phyloP scores from a whole-genome alignment of 2,113 vertebrate species.

The Mustelus asterias region DNA sequence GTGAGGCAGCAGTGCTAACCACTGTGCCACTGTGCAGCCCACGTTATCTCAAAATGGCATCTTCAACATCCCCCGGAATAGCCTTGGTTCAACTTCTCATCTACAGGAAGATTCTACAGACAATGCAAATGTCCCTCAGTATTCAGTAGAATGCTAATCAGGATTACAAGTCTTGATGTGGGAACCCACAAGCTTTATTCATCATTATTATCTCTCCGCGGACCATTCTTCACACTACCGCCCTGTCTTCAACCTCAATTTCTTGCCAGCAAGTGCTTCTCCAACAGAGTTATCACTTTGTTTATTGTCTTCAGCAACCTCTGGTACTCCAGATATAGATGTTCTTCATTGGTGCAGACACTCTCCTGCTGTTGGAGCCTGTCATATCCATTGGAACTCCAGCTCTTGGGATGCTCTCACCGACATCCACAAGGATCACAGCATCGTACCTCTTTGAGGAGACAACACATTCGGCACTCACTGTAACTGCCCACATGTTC shows the following conservation, averaged over 20 bases:
- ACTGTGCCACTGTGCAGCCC: too few relatives aligned
- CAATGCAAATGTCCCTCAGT: not conserved
- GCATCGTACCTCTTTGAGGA: not conserved
- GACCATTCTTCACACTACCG: not conserved
- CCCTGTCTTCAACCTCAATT: not conserved
- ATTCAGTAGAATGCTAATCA: not conserved
- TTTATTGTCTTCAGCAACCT: not conserved
- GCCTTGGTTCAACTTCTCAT: not conserved
- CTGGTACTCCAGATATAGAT: too few relatives aligned
- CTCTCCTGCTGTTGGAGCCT: not conserved
- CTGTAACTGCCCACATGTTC: not conserved
- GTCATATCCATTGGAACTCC: not conserved
- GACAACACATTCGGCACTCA: not conserved
- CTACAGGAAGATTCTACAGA: not conserved
- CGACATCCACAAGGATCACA: not conserved
- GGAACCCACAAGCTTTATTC: too few relatives aligned
- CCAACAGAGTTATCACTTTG: not conserved
- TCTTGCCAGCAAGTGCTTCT: not conserved
- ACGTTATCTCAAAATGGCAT: not conserved
- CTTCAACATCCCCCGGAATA: not conserved
- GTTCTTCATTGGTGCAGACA: not conserved
- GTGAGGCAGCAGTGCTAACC: too few relatives aligned
- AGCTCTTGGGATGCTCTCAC: not conserved
- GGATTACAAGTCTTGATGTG: not conserved
- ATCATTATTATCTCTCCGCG: not conserved